Conservation (phyloP, 2,113 vertebrate genomes). For the Tricholaema leucomelas region DNA sequence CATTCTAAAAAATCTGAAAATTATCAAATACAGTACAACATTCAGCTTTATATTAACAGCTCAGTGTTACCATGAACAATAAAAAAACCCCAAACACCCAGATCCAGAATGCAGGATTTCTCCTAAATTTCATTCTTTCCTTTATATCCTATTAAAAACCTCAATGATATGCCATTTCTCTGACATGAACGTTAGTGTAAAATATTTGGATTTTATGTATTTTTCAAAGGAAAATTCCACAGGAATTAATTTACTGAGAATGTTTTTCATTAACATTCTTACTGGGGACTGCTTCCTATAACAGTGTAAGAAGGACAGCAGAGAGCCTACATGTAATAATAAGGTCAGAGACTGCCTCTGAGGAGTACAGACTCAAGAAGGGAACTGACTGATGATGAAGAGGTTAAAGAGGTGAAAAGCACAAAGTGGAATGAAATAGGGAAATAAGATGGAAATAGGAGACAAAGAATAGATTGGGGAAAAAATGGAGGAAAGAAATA, state of each 20-base stretch:
- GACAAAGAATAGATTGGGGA: conserved; percentile 25
- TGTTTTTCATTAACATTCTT: conserved; percentile 57
- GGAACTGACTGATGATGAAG: conserved; percentile 35
- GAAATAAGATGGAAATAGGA: conserved; percentile 39
- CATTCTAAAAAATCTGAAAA: neutral
- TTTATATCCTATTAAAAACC: neutral
- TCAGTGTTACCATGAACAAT: neutral
- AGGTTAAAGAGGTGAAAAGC: conserved; percentile 47
- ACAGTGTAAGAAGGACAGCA: neutral
- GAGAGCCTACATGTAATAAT: neutral
- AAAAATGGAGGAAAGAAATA: conserved; percentile 14
- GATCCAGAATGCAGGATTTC: neutral
- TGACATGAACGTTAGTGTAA: neutral
- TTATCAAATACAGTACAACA: neutral
- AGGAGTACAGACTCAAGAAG: neutral
- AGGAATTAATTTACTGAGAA: neutral
- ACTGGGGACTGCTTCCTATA: neutral
- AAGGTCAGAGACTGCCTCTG: conserved; percentile 20
- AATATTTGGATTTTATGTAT: neutral
- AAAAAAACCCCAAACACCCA: neutral
- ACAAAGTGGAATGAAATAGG: conserved; percentile 23
- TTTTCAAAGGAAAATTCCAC: neutral
- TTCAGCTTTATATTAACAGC: neutral
- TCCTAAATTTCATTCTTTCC: neutral
- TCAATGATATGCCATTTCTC: neutral